A percentile compares a stretch with the other conserved stretches of the same genome.
phyloP scores from a whole-genome alignment of 2,113 vertebrate genomes.

The Oceanodroma tethys region DNA sequence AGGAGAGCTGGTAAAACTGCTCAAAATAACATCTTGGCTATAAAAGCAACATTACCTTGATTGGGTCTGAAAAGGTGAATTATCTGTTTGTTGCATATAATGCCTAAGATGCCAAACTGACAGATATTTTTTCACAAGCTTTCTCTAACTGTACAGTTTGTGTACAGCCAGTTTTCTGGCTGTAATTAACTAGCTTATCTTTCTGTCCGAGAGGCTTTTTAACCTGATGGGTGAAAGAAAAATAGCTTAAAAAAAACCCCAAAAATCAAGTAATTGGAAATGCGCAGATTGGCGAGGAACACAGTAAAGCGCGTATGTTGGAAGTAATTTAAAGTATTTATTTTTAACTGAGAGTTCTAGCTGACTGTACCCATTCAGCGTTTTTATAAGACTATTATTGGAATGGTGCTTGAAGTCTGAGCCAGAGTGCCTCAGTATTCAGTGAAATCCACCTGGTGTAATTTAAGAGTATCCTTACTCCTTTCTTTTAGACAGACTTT shows the following conservation, averaged over 20 bases:
- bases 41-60: not conserved
- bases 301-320: not conserved
- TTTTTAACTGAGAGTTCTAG: not conserved
- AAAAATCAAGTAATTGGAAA: not conserved
- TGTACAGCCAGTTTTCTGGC: not conserved
- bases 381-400: not conserved
- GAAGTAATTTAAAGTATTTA: not conserved
- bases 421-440: not conserved
- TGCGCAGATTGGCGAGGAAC: accelerated
- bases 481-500: not conserved
- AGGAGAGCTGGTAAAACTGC: not conserved
- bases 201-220: not conserved
- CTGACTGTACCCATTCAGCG: not conserved
- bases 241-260: not conserved
- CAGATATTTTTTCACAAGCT: not conserved
- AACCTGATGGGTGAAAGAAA: not conserved
- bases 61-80: not conserved
- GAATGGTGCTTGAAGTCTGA: not conserved
- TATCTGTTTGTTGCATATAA: not conserved
- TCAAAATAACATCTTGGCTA: not conserved
- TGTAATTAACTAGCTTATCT: not conserved
- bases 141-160: not conserved
- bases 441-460: not conserved
- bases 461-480: not conserved
- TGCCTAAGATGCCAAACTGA: not conserved